Conservation (phyloP, 2,113 vertebrate genomes). For the Orientallactaga bullata region DNA sequence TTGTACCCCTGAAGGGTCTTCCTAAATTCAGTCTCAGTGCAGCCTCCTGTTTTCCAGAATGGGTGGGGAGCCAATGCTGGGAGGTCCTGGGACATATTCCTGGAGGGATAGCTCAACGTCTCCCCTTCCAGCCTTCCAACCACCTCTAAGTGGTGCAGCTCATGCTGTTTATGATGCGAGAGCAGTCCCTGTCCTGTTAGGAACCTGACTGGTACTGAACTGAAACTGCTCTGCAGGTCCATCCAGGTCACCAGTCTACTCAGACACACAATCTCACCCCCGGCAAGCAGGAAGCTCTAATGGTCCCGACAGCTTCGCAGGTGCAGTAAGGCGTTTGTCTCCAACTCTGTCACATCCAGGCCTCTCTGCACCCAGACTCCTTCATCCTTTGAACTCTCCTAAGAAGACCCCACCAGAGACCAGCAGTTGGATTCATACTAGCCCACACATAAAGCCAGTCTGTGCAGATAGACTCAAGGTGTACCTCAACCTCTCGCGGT, state of each 20-base stretch:
- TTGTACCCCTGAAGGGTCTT: accelerated
- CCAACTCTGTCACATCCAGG: accelerated
- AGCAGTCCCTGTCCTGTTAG: not conserved
- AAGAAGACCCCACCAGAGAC: not conserved
- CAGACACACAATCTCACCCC: too few species aligned
- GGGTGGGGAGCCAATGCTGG: accelerated
- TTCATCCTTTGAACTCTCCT: not conserved
- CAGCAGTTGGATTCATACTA: not conserved
- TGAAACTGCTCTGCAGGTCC: too few species aligned
- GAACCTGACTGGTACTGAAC: not conserved
- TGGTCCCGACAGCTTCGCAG: not conserved
- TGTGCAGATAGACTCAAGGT: accelerated
- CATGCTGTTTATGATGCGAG: too few species aligned
- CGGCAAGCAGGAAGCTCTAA: too few species aligned
- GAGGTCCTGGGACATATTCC: not conserved
- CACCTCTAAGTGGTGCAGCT: accelerated
- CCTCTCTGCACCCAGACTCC: not conserved
- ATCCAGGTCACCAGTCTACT: too few species aligned
- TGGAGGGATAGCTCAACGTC: not conserved
- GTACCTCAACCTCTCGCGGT: accelerated
- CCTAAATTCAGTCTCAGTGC: not conserved
- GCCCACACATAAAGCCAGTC: not conserved
- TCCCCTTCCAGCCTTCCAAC: not conserved
- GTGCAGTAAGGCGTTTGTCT: accelerated
- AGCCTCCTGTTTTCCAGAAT: not conserved